phyloP scores from a whole-genome alignment of 2,113 vertebrate species.

The Pithys albifrons region DNA sequence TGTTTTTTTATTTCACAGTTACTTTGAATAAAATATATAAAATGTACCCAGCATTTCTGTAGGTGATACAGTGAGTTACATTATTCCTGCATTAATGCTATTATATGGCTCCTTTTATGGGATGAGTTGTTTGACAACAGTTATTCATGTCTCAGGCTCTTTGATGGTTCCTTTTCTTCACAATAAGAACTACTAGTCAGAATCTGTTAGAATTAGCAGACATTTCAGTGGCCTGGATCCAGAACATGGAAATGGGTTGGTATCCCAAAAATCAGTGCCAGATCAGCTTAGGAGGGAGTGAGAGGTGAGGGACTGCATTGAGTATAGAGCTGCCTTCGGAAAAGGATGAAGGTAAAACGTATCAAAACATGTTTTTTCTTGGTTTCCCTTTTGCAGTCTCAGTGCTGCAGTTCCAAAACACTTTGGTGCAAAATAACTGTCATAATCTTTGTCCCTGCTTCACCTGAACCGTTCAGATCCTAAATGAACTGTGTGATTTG shows the following conservation, averaged over 20 bases:
- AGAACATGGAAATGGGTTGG: not conserved
- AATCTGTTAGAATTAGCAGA: not conserved
- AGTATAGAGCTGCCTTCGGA: not conserved
- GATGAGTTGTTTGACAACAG: not conserved
- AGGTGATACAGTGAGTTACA: not conserved
- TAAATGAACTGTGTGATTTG: not conserved
- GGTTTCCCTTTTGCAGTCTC: not conserved
- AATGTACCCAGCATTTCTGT: not conserved
- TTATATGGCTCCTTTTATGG: not conserved
- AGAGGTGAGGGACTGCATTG: not conserved
- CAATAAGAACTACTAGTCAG: not conserved
- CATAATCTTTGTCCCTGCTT: not conserved
- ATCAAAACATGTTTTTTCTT: not conserved
- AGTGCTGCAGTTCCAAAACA: not conserved
- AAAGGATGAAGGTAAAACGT: not conserved
- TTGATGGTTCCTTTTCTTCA: not conserved
- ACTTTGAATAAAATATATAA: not conserved
- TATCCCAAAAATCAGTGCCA: not conserved
- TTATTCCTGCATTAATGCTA: not conserved
- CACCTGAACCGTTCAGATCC: not conserved
- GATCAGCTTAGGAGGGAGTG: not conserved
- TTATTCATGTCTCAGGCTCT: not conserved
- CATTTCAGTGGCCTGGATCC: not conserved
- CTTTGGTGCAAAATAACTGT: not conserved
- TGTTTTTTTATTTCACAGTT: not conserved